A percentile compares a stretch with the other conserved stretches of the same genome.
These are phyloP conservation scores for Boloria selene DNA, from an alignment of 2,888 invertebrate species.

Conservation along the genomic window DNA sequence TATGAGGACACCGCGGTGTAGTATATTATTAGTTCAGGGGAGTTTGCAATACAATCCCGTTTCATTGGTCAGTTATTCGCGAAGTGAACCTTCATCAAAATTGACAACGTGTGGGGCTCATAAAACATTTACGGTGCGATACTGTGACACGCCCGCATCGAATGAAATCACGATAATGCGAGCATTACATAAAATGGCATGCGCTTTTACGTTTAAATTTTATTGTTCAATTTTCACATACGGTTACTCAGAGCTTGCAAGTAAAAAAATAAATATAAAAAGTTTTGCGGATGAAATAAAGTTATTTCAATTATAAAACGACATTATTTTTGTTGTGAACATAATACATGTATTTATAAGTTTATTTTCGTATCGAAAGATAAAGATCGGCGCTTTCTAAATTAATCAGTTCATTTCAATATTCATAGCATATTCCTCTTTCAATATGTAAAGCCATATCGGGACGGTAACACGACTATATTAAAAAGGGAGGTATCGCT, in stretches of 20 bases:
- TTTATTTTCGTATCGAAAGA: neutral
- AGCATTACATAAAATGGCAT: constrained; percentile 49
- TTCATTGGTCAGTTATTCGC: constrained; percentile 71
- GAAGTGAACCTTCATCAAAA: constrained; percentile 61
- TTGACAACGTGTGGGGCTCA: constrained; percentile 64
- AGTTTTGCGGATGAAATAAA: too few species aligned
- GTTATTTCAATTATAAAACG: too few species aligned
- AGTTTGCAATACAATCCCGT: constrained; percentile 55
- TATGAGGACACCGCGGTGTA: constrained; percentile 75
- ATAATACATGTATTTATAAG: neutral
- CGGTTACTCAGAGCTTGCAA: constrained; percentile 14
- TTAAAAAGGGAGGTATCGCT: constrained; percentile 25
- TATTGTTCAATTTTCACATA: constrained; percentile 31
- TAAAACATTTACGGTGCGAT: constrained; percentile 63
- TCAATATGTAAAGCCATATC: constrained; percentile 44
- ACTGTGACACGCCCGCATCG: constrained; percentile 52
- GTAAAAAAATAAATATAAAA: neutral
- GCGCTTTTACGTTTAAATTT: constrained; percentile 37
- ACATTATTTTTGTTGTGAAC: too few species aligned
- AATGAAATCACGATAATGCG: constrained; percentile 52
- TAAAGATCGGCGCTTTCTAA: neutral
- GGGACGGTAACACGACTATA: constrained; percentile 17
- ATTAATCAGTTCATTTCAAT: constrained; percentile 14
- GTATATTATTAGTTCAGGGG: constrained; percentile 68
- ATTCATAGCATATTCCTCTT: constrained; percentile 16